A percentile compares a stretch with the other conserved stretches of the same genome.
Conservation (phyloP, 2,113 vertebrate genomes). For the Potamarius usumacintae region DNA sequence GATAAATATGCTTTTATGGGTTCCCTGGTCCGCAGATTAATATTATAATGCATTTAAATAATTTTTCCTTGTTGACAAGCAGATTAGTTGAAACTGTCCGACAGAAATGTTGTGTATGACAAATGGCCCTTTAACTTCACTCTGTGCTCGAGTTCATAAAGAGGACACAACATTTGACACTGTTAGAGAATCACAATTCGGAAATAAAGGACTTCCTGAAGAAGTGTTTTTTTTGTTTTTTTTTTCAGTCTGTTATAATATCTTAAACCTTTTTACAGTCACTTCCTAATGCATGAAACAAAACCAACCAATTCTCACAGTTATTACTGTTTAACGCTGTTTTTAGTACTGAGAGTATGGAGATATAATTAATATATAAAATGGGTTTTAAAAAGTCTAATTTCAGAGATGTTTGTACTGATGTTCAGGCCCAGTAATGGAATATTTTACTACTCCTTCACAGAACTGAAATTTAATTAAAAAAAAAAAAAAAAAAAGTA, state of each 20-base stretch:
- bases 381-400: no score
- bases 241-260: neutral
- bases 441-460: neutral
- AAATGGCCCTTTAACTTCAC: neutral
- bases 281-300: neutral
- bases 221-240: no score
- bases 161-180: neutral
- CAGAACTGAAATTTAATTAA: neutral
- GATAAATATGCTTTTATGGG: neutral
- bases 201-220: neutral
- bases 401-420: no score
- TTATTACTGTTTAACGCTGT: no score
- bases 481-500: no score
- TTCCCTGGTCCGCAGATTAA: neutral
- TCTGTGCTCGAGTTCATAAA: neutral
- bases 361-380: no score
- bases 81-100: neutral
- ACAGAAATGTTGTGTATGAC: neutral
- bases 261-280: neutral
- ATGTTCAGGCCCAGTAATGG: neutral
- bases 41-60: neutral
- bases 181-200: neutral
- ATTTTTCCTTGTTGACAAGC: neutral
- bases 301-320: no score
- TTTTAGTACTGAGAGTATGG: no score